Conservation (phyloP, 2,888 invertebrate species). For the Pinctada fucata region DNA sequence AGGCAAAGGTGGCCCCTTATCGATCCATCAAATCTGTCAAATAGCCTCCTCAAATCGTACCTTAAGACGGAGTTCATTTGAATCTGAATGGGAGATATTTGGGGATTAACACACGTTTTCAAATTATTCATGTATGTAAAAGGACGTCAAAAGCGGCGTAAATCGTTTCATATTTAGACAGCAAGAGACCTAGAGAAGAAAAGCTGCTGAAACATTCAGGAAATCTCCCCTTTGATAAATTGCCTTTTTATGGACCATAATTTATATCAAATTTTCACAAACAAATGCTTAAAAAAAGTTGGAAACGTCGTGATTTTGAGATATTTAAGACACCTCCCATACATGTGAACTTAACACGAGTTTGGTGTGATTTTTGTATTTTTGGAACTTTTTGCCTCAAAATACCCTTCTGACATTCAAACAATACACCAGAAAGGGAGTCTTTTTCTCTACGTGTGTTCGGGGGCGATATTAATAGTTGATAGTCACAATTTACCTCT, state of each 20-base stretch:
- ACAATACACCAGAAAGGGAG: too few relatives aligned
- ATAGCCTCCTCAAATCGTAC: too few relatives aligned
- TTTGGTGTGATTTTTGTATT: too few relatives aligned
- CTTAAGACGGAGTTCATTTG: background rate
- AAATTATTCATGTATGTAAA: conserved; percentile 15
- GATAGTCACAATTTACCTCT: too few relatives aligned
- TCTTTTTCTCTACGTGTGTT: too few relatives aligned
- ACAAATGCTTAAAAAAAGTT: too few relatives aligned
- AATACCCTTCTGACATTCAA: too few relatives aligned
- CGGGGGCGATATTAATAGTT: too few relatives aligned
- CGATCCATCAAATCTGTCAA: conserved; percentile 26
- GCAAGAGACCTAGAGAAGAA: background rate
- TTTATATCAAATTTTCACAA: background rate
- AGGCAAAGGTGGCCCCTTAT: conserved; percentile 10
- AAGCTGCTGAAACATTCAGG: background rate
- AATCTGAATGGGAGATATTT: conserved; percentile 5
- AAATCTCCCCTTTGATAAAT: background rate
- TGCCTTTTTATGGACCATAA: background rate
- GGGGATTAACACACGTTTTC: background rate
- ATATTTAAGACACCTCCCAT: too few relatives aligned
- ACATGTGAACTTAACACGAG: too few relatives aligned
- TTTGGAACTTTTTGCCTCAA: too few relatives aligned
- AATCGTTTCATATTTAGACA: background rate
- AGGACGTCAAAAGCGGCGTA: background rate
- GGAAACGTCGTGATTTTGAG: too few relatives aligned